A percentile compares a stretch with the other conserved stretches of the same genome.
phyloP scores from a whole-genome alignment of 2,797 vertebrate genomes.

The Balearica regulorum region DNA sequence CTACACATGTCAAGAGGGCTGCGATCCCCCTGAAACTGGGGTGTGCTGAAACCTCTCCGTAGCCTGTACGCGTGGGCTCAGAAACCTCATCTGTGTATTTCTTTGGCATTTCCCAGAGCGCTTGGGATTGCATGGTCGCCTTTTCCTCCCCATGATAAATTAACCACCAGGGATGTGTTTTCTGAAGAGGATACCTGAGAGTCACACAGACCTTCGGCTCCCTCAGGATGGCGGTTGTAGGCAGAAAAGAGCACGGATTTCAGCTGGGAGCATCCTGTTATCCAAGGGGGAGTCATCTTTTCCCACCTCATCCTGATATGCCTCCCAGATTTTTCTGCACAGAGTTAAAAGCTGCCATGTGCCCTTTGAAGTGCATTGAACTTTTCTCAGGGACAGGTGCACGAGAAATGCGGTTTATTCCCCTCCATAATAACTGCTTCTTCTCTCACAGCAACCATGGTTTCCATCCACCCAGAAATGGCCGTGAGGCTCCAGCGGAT shows the following conservation, averaged over 20 bases:
- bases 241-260: neutral
- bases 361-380: neutral
- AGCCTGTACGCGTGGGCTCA: neutral
- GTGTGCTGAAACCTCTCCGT: neutral
- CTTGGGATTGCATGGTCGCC: neutral
- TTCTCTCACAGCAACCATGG: neutral
- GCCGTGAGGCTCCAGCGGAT: neutral
- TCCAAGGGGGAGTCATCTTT: neutral
- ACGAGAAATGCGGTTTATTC: neutral
- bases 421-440: neutral
- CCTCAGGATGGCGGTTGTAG: neutral
- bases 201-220: neutral
- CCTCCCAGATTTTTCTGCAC: neutral
- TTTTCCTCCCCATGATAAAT: neutral
- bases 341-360: neutral
- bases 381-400: neutral
- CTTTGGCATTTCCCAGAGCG: neutral
- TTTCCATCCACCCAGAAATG: neutral
- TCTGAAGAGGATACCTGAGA: neutral
- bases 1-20: accelerated
- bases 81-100: neutral
- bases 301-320: neutral
- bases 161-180: neutral
- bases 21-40: neutral
- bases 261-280: neutral